Base-by-base conservation (phyloP, 2,888 invertebrate genomes). In the Pyrocoelia pectoralis region DNA sequence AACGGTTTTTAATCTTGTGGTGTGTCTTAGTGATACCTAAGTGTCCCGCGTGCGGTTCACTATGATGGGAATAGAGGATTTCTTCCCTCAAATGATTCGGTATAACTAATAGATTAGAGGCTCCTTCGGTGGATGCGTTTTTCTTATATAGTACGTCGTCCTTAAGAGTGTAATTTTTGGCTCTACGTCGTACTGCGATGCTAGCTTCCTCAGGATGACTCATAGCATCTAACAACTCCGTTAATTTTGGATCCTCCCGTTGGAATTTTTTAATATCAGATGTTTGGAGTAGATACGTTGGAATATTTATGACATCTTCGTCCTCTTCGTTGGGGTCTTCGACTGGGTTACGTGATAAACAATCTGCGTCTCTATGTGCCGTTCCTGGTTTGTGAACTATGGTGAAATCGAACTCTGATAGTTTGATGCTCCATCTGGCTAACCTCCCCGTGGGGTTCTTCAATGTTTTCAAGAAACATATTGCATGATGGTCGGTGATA, bases 341-440 rank as follows among this genome's bases (percentile, higher is more conserved):
- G 0, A 52, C 38, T 0, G 61, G 62, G 14, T 62, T 28, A 10
- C 54, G 41, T 15, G 58, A 64, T 15, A 66, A 19, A 40, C 56
- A 64, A 51, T 59, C 64, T 0, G 53, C 66, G 12, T 60, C 64
- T 8, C 29, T 29, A 38, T 64, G 52, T 6, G 17, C 19, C 28
- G 33, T 28, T 15, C 66, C 61, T 10, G 28, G 13, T 48, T 59
- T 51, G 19, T 65, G 61, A 10, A 56, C 17, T 2, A 59, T 50
- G 1, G 24, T 29, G 18, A 55, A 66, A 9, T 64, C 66, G 24
- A 33, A 66, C 33, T 66, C 63, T 0, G 29, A 38, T 17, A 63
- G 43, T 13, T 48, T 50, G 9, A 66, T 60, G 17, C 56, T 55
- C 66, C 55, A 55, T 55, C 55, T 10, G 6, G 46, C 55, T 48